A percentile compares a stretch with the other conserved stretches of the same genome.
Conservation (phyloP, 2,888 invertebrate species). For the Drosophila setosimentum region DNA sequence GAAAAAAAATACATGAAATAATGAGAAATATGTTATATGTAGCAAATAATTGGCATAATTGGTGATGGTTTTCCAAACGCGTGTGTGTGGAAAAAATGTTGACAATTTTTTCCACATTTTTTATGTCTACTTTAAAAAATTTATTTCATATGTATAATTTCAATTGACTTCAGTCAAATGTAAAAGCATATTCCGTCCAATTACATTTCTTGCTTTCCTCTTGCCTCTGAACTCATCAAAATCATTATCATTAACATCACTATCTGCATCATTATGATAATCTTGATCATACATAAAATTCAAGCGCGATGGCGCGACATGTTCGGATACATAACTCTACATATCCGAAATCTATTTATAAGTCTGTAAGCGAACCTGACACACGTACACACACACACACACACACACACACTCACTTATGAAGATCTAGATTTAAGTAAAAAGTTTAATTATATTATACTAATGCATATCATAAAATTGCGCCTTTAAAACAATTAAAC, state of each 20-base stretch:
- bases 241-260: constrained; percentile 18
- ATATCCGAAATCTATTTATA: constrained; percentile 21
- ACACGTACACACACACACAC: constrained; percentile 24
- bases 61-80: constrained; percentile 35
- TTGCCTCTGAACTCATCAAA: constrained; percentile 56
- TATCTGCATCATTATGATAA: constrained; percentile 11
- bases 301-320: constrained; percentile 22
- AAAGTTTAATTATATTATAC: constrained; percentile 74
- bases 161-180: constrained; percentile 66
- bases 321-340: constrained; percentile 9
- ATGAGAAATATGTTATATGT: constrained; percentile 51
- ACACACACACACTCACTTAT: constrained; percentile 15
- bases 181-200: constrained; percentile 85
- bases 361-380: constrained; percentile 18
- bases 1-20: constrained; percentile 33
- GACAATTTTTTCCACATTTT: constrained; percentile 5
- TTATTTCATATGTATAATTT: constrained; percentile 55
- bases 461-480: constrained; percentile 85
- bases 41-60: constrained; percentile 43
- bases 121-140: constrained; percentile 23
- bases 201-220: constrained; percentile 80
- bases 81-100: constrained; percentile 10
- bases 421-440: constrained; percentile 46
- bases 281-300: constrained; percentile 7
- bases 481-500: constrained; percentile 80